These are phyloP conservation scores for Heliconius ethilla DNA, from an alignment of 2,888 invertebrate species.

Conservation along the genomic window DNA sequence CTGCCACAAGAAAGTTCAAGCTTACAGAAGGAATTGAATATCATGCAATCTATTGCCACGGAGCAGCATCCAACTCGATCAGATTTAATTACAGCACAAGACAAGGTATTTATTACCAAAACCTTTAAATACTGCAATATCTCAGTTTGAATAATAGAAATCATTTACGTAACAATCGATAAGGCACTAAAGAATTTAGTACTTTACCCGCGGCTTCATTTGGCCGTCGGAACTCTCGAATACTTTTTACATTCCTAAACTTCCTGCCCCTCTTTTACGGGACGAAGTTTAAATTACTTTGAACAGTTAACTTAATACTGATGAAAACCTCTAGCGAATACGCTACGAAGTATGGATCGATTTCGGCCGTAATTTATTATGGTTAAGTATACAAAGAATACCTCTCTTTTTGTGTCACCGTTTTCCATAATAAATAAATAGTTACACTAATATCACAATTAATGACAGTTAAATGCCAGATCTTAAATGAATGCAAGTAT, in stretches of 20 bases:
- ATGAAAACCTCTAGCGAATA: constrained; percentile 1
- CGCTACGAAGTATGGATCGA: constrained; percentile 12
- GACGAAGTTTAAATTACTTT: constrained; percentile 26
- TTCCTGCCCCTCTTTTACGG: constrained; percentile 14
- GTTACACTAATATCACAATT: not conserved
- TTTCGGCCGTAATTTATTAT: not conserved
- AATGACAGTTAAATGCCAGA: too few relatives aligned
- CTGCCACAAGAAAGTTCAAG: constrained; percentile 87
- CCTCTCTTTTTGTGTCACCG: not conserved
- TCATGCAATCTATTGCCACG: constrained; percentile 85
- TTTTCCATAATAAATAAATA: not conserved
- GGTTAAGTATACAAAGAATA: not conserved
- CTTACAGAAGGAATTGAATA: constrained; percentile 84
- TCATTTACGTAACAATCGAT: constrained; percentile 8
- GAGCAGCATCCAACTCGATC: constrained; percentile 85
- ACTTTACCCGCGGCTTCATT: constrained; percentile 19
- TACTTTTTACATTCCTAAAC: constrained; percentile 26
- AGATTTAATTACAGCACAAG: constrained; percentile 84
- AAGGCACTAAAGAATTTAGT: constrained; percentile 20
- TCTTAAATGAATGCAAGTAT: not conserved
- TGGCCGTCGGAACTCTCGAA: constrained; percentile 12
- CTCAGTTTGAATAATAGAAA: not conserved
- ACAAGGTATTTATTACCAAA: constrained; percentile 73
- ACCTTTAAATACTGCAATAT: not conserved
- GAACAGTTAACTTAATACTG: constrained; percentile 13